These are phyloP conservation scores for Poeciliopsis presidionis DNA, from an alignment of 2,797 vertebrate genomes.

Conservation along the genomic window DNA sequence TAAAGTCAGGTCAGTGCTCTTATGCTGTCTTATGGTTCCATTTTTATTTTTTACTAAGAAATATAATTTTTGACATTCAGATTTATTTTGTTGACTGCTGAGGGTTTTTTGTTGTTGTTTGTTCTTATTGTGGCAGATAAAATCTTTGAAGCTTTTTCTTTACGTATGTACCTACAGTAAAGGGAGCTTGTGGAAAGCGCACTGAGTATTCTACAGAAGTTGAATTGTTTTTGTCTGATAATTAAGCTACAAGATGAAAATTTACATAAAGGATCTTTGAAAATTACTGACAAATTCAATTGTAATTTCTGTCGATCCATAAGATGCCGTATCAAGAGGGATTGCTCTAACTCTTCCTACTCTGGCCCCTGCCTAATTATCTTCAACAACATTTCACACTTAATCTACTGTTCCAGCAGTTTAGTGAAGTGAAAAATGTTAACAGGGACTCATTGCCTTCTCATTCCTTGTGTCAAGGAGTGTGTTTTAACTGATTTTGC, in stretches of 20 bases:
- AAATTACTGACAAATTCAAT: not conserved
- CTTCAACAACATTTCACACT: conserved; percentile 7
- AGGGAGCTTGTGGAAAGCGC: not conserved
- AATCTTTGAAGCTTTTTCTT: not conserved
- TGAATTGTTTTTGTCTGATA: not conserved
- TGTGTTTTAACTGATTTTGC: conserved; percentile 13
- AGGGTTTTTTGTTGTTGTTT: not conserved
- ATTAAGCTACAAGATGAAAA: not conserved
- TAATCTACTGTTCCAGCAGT: conserved; percentile 12
- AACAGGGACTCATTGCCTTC: not conserved
- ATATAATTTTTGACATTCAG: not conserved
- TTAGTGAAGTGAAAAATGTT: conserved; percentile 15
- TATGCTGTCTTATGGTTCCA: not conserved
- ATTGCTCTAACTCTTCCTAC: not conserved
- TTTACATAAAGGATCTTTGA: not conserved
- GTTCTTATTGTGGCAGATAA: no score
- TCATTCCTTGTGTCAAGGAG: conserved; percentile 30
- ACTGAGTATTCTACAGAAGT: not conserved
- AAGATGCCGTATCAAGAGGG: not conserved
- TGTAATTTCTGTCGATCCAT: not conserved
- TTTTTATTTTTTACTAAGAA: not conserved
- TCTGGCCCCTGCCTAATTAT: not conserved
- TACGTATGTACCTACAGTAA: no score
- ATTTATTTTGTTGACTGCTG: not conserved
- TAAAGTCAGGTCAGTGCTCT: not conserved